phyloP scores from a whole-genome alignment of 2,113 vertebrate species.

The Centropristis striata region DNA sequence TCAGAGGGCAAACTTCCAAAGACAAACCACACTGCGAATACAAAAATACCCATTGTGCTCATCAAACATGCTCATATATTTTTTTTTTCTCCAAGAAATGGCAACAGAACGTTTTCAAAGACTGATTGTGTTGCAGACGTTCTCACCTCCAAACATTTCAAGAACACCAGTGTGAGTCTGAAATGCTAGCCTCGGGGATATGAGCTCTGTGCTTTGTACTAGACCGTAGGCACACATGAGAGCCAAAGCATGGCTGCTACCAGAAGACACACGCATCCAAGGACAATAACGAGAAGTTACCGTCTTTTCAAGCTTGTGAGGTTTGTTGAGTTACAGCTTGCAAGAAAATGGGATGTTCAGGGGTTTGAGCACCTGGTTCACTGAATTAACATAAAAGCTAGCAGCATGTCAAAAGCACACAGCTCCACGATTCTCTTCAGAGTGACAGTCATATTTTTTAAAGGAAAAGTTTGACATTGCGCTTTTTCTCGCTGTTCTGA shows the following conservation, averaged over 20 bases:
- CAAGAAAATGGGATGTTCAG: conserved; percentile 36
- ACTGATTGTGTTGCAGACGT: conserved; percentile 10
- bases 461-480: not conserved
- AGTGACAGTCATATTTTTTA: not conserved
- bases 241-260: conserved; percentile 38
- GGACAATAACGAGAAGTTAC: conserved; percentile 31
- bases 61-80: conserved; percentile 29
- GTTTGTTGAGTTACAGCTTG: conserved; percentile 1
- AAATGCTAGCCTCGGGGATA: conserved; percentile 46
- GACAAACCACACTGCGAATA: conserved; percentile 31
- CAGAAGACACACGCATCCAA: conserved; percentile 37
- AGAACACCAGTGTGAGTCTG: conserved; percentile 5
- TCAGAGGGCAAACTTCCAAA: conserved; percentile 44
- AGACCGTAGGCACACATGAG: conserved; percentile 1
- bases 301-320: conserved; percentile 14
- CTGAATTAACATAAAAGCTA: not conserved
- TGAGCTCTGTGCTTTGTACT: conserved; percentile 39
- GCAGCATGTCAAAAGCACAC: not conserved
- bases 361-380: conserved; percentile 1
- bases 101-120: conserved; percentile 42
- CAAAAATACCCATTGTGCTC: conserved; percentile 44
- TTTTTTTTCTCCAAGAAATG: conserved; percentile 5
- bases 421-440: not conserved
- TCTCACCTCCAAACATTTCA: conserved; percentile 52
- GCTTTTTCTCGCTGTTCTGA: not conserved